A percentile compares a stretch with the other conserved stretches of the same genome.
Conservation (phyloP, 2,888 invertebrate genomes). For the Chymomyza fuscimana region DNA sequence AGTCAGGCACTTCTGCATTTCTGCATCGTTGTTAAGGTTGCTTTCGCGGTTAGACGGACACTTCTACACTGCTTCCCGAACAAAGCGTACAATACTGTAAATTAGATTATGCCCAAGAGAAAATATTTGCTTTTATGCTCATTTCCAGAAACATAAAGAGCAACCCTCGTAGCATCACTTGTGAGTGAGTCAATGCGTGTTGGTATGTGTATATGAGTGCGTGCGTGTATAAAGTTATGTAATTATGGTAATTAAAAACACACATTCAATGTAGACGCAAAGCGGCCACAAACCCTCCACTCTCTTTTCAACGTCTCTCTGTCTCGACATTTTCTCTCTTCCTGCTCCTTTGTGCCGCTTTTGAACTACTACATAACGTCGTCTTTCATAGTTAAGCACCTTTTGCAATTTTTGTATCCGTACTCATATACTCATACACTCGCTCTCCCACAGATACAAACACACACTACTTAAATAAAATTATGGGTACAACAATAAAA, state of each 20-base stretch:
- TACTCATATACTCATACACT: conserved; percentile 22
- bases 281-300: conserved; percentile 15
- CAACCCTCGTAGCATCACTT: conserved; percentile 25
- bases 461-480: conserved; percentile 1
- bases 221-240: conserved; percentile 52
- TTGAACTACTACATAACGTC: conserved; percentile 25
- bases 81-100: too few relatives aligned
- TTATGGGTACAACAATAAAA: background rate
- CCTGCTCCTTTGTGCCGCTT: background rate
- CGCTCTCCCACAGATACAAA: background rate
- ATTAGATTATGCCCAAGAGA: too few relatives aligned
- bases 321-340: background rate
- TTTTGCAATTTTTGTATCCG: conserved; percentile 38
- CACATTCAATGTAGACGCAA: conserved; percentile 34
- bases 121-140: too few relatives aligned
- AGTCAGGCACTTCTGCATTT: too few relatives aligned
- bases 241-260: conserved; percentile 73
- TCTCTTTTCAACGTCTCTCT: background rate
- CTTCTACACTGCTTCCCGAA: too few relatives aligned
- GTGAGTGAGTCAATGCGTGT: background rate
- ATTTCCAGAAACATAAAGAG: too few relatives aligned
- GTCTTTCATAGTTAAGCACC: conserved; percentile 50
- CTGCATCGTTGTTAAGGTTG: too few relatives aligned
- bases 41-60: too few relatives aligned
- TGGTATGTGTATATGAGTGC: conserved; percentile 30